Evolutionary conservation across 2,888 invertebrate genomes (phyloP).

Genomic region (Drosophila greeni): DNA sequence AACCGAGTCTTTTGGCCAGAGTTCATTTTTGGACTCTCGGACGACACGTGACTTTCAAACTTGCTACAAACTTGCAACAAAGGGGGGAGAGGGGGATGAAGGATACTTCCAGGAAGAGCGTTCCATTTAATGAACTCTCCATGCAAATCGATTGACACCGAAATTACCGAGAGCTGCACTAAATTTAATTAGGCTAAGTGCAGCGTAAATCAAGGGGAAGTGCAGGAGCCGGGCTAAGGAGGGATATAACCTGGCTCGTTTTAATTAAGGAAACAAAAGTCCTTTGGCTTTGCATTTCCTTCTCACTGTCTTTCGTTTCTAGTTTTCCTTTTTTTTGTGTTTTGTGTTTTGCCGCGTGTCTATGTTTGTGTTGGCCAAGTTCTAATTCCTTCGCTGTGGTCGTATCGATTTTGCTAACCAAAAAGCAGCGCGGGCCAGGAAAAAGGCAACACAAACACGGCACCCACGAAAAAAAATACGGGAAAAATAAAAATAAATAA

Average conservation of each 20-base stretch:
- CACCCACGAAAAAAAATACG: not conserved
- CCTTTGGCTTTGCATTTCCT: conserved; percentile 13
- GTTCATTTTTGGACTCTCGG: conserved; percentile 30
- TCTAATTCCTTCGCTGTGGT: conserved; percentile 36
- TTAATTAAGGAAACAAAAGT: conserved; percentile 34
- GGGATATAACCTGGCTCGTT: conserved; percentile 21
- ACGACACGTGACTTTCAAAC: conserved; percentile 66
- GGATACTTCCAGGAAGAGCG: conserved; percentile 1
- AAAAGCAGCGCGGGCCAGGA: conserved; percentile 12
- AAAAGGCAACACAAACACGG: not conserved
- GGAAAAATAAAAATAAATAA: not conserved
- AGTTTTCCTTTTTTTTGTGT: not conserved
- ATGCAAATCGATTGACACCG: conserved; percentile 41
- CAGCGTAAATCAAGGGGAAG: conserved; percentile 56
- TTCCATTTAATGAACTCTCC: conserved; percentile 39
- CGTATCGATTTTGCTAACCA: conserved; percentile 37
- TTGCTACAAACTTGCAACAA: conserved; percentile 31
- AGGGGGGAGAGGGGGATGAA: not conserved
- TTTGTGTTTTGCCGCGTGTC: conserved; percentile 12
- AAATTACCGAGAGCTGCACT: conserved; percentile 32
- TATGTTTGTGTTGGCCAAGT: conserved; percentile 23
- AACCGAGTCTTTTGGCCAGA: conserved; percentile 34
- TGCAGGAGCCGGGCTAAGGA: conserved; percentile 20
- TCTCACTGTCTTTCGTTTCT: not conserved
- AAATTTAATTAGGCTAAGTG: conserved; percentile 69